Conservation (phyloP, 2,797 vertebrate genomes). For the Petrocephalus sullivani region DNA sequence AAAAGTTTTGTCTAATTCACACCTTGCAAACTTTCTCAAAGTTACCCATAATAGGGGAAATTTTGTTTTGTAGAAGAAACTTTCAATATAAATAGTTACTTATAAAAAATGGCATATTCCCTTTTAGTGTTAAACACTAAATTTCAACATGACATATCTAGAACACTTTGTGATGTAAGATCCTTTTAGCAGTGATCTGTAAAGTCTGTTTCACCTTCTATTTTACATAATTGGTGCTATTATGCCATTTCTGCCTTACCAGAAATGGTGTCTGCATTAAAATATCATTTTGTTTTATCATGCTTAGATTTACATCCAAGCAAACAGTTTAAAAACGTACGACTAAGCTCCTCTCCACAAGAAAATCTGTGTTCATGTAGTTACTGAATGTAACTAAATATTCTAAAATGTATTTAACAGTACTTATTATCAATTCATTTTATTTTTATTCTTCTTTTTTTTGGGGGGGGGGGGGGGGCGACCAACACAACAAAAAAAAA, state of each 20-base stretch:
- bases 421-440: neutral
- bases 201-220: neutral
- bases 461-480: neutral
- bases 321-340: neutral
- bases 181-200: neutral
- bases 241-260: neutral
- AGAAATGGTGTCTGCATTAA: neutral
- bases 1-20: neutral
- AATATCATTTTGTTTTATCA: neutral
- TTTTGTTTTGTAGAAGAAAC: neutral
- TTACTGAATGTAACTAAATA: neutral
- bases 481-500: no score
- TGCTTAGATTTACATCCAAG: neutral
- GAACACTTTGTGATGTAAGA: neutral
- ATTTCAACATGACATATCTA: neutral
- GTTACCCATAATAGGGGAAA: neutral
- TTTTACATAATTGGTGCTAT: constrained; percentile 9
- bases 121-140: neutral
- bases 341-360: neutral
- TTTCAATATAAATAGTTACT: neutral
- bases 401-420: neutral
- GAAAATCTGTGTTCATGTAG: neutral
- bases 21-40: neutral
- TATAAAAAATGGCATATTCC: neutral
- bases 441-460: neutral